Evolutionary conservation across 2,113 vertebrate species (phyloP).

Genomic region (Burhinus bistriatus): DNA sequence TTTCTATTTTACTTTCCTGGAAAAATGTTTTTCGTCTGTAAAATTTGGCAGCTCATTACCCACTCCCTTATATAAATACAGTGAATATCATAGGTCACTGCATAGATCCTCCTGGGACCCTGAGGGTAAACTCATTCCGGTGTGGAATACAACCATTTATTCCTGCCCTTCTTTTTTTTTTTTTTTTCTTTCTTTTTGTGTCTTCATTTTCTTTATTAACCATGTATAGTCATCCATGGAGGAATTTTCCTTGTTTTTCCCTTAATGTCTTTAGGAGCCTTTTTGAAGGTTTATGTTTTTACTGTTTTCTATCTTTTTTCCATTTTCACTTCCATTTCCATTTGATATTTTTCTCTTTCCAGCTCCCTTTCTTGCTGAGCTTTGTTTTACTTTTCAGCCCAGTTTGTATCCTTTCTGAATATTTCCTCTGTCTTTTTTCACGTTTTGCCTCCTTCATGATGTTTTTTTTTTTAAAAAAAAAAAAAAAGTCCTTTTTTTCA

Average conservation of each 20-base stretch:
- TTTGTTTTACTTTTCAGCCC: not conserved
- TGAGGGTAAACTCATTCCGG: not conserved
- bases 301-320: not conserved
- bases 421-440: not conserved
- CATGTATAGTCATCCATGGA: not conserved
- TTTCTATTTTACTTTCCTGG: not conserved
- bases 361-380: not conserved
- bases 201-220: not conserved
- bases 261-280: not conserved
- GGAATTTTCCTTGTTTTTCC: not conserved
- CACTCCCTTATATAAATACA: not conserved
- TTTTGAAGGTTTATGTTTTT: not conserved
- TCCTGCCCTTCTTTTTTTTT: not conserved
- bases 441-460: not conserved
- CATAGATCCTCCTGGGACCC: not conserved
- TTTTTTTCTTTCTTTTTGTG: not conserved
- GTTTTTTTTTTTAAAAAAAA: not conserved
- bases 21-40: not conserved
- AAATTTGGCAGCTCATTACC: not conserved
- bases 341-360: not conserved
- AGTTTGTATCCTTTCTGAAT: not conserved
- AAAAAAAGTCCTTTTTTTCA: not conserved
- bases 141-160: not conserved
- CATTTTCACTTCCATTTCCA: not conserved
- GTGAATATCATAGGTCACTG: not conserved